Evolutionary conservation across 2,797 vertebrate species (phyloP), one percentile per base, ranked within the genome.

Genomic region (Buceros bicornis): DNA sequence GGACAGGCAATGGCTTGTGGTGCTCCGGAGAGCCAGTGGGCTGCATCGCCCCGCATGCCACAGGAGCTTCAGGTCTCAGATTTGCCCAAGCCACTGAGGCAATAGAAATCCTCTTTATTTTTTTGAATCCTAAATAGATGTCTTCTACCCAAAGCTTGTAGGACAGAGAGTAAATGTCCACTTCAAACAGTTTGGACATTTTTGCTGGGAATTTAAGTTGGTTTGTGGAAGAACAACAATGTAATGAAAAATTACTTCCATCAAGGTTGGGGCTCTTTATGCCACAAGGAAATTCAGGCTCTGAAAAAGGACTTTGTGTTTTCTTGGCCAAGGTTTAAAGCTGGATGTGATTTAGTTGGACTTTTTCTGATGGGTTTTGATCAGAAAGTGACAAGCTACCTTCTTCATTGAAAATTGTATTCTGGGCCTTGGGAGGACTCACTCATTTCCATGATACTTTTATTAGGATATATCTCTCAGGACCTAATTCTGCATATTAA

Each of bases 41-140:
- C 28, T 84, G 26, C 33, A 14, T 19, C 12, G 5, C 15, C 50
- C 45, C 42, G 16, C 50, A 18, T 1, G 1, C 37, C 1, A 0
- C 13, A 11, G 37, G 14, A 74, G 5, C 50, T 73, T 53, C 25
- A 22, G 14, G 18, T 6, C 58, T 47, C 37, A 58, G 33, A 24
- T 74, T 62, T 25, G 22, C 16, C 9, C 11, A 15, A 28, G 18
- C 6, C 61, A 31, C n/a, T 16, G 31, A 37, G 17, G 33, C 42
- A 50, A 42, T 9, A 31, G 43, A 74, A 71, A 79, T 6, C 1
- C 5, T 43, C 33, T 65, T 65, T 25, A 13, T 29, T 53, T 62
- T 62, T 82, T 66, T 40, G 21, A 58, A 64, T 60, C 12, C 12
- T 66, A 48, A 50, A 33, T 48, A 35, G 28, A 37, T 65, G 13